phyloP scores from a whole-genome alignment of 2,797 vertebrate species.

The Galago senegalensis region DNA sequence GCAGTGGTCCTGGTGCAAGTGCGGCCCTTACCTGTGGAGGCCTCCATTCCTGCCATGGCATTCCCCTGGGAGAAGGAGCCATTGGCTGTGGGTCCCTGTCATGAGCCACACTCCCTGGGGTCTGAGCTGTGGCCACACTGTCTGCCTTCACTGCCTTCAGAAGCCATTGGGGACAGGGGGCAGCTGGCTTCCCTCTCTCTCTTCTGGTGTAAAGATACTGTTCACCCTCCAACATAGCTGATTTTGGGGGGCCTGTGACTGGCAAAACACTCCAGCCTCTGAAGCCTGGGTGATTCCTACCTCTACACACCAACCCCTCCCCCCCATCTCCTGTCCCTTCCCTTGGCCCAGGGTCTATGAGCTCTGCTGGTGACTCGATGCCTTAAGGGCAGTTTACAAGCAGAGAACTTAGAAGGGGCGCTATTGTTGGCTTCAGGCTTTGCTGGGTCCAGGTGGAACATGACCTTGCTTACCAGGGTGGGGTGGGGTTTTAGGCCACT shows the following conservation, averaged over 20 bases:
- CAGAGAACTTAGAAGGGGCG: too few species aligned
- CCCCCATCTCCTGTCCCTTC: fast-evolving
- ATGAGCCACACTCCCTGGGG: too few species aligned
- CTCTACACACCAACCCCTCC: fast-evolving
- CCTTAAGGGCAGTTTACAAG: not conserved
- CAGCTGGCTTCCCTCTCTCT: not conserved
- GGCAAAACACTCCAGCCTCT: not conserved
- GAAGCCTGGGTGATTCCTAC: not conserved
- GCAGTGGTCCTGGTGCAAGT: not conserved
- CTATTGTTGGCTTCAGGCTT: not conserved
- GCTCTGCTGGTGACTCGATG: fast-evolving
- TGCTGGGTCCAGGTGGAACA: not conserved
- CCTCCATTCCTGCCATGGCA: fast-evolving
- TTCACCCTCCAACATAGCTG: not conserved
- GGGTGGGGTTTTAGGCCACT: not conserved
- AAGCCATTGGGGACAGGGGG: too few species aligned
- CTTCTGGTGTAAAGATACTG: not conserved
- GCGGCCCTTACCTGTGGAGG: not conserved
- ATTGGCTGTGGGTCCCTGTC: not conserved
- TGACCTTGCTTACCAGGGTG: not conserved
- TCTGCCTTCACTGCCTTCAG: not conserved
- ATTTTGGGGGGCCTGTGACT: not conserved
- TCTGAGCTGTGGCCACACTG: not conserved
- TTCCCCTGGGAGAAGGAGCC: not conserved
- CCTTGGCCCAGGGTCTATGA: not conserved